Conservation (phyloP, 1,140 invertebrate genomes). For the Bombus waltoni region DNA sequence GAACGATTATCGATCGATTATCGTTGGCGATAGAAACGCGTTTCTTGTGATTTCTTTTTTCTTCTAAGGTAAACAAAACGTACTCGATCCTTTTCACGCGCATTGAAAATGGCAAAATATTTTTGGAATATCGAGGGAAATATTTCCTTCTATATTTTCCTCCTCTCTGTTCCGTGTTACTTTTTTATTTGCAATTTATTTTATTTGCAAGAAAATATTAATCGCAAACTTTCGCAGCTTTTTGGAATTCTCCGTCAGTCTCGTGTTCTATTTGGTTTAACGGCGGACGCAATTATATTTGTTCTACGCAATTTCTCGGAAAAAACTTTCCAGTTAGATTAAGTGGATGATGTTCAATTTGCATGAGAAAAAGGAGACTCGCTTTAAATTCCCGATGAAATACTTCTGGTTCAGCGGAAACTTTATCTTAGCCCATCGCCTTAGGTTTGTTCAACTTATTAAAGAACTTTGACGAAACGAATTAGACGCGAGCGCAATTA, state of each 20-base stretch:
- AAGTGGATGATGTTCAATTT: slow-evolving; percentile 28
- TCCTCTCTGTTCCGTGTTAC: too few species aligned
- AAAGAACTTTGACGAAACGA: slow-evolving; percentile 29
- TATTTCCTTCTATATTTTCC: too few species aligned
- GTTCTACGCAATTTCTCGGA: slow-evolving; percentile 11
- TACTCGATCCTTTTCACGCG: too few species aligned
- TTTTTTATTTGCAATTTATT: too few species aligned
- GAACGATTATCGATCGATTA: too few species aligned
- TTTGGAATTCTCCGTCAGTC: background rate
- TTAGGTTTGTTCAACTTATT: slow-evolving; percentile 37
- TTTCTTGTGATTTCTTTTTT: too few species aligned
- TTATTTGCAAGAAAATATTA: too few species aligned
- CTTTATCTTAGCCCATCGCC: slow-evolving; percentile 1
- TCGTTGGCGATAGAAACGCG: too few species aligned
- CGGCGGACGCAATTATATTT: background rate
- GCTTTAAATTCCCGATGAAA: slow-evolving; percentile 39
- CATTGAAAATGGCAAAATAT: too few species aligned
- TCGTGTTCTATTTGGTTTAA: background rate
- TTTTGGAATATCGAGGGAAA: too few species aligned
- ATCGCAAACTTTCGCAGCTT: background rate
- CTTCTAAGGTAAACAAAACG: too few species aligned
- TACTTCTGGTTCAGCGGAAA: slow-evolving; percentile 35
- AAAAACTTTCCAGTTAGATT: slow-evolving; percentile 16
- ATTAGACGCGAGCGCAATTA: slow-evolving; percentile 43
- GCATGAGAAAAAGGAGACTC: slow-evolving; percentile 21